Percentiles rank a stretch among this genome's conserved stretches.
phyloP scores from a whole-genome alignment of 2,888 invertebrate genomes.

The Drosophila fulvimacula region DNA sequence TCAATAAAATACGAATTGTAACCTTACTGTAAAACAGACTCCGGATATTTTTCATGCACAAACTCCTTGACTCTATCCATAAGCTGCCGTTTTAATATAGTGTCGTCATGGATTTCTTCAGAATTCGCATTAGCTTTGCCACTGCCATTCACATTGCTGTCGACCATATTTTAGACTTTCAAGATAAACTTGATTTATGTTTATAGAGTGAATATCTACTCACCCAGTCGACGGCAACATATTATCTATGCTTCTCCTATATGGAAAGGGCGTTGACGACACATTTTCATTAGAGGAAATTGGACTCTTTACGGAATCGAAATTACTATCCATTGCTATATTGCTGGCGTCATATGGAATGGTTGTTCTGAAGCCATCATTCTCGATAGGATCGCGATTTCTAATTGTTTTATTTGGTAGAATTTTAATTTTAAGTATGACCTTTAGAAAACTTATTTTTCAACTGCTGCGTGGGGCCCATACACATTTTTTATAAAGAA shows the following conservation, averaged over 20 bases:
- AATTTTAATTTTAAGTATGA: constrained; percentile 85
- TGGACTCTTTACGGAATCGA: neutral
- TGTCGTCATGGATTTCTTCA: neutral
- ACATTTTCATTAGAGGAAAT: neutral
- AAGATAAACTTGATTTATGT: neutral
- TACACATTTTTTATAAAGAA: too few species aligned
- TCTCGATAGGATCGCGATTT: neutral
- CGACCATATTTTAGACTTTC: neutral
- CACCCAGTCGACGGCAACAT: neutral
- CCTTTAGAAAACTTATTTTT: constrained; percentile 89
- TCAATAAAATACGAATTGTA: neutral
- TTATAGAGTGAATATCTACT: neutral
- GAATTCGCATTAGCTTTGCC: neutral
- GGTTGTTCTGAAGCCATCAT: neutral
- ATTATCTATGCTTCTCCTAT: neutral
- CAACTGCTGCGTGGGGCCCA: constrained; percentile 91
- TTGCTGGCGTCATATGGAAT: neutral
- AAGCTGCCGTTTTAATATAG: constrained; percentile 42
- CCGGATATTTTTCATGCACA: constrained; percentile 70
- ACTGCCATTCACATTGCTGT: neutral
- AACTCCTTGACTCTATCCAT: constrained; percentile 75
- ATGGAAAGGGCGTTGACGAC: constrained; percentile 3
- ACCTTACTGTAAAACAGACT: constrained; percentile 80
- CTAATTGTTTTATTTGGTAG: constrained; percentile 44
- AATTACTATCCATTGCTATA: neutral